Conservation (phyloP, 2,888 invertebrate species). For the Mongoloraphidia duomilia region DNA sequence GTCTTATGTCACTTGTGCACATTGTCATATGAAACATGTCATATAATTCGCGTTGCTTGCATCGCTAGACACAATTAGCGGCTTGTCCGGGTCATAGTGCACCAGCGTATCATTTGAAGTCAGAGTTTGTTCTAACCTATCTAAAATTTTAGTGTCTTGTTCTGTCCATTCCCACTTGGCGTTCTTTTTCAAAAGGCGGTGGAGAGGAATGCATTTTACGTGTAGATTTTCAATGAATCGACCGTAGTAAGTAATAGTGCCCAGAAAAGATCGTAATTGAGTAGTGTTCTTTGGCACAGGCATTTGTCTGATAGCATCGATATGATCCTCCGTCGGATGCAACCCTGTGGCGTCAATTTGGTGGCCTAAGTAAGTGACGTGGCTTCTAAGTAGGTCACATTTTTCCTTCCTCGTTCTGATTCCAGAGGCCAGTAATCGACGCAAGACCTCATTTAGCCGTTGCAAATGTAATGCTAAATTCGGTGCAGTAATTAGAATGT, state of each 20-base stretch:
- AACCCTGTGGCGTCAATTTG: conserved; percentile 9
- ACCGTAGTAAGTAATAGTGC: conserved; percentile 11
- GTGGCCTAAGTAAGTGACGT: conserved; percentile 11
- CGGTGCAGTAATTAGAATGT: conserved; percentile 1
- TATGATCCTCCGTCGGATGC: conserved; percentile 8
- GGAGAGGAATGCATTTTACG: conserved; percentile 9
- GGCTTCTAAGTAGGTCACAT: conserved; percentile 7
- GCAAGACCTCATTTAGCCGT: background rate
- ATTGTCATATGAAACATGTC: too few species aligned
- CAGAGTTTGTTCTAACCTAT: conserved; percentile 8
- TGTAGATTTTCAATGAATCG: conserved; percentile 9
- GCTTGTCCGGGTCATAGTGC: conserved; percentile 9
- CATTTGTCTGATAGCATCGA: conserved; percentile 9
- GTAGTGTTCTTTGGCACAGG: conserved; percentile 7
- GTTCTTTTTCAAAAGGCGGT: conserved; percentile 10
- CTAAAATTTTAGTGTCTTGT: conserved; percentile 7
- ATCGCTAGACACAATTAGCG: conserved; percentile 8
- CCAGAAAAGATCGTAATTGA: conserved; percentile 11
- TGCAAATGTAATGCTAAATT: conserved; percentile 1
- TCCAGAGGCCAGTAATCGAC: conserved; percentile 1
- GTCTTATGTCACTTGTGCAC: too few species aligned
- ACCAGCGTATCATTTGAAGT: conserved; percentile 9
- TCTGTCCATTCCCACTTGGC: conserved; percentile 8
- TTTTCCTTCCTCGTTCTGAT: conserved; percentile 5
- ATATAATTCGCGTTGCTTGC: background rate